Percentiles rank a stretch among this genome's conserved stretches.
Evolutionary conservation across 2,797 vertebrate genomes (phyloP).

Genomic region (Momotus momota): DNA sequence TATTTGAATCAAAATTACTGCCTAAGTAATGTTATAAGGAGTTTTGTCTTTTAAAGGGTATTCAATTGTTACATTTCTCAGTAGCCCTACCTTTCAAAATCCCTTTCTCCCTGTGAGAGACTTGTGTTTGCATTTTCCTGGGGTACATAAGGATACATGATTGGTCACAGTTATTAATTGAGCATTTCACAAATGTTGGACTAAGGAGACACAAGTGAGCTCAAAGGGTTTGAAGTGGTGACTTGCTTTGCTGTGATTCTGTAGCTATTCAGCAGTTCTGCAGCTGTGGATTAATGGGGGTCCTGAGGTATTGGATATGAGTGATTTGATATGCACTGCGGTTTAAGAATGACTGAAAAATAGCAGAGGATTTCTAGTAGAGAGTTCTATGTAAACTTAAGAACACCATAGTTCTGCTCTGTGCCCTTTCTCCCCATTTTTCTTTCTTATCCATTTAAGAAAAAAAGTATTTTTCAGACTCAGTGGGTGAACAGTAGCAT

Average conservation of each 20-base stretch:
- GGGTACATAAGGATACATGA: background rate
- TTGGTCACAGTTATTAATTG: background rate
- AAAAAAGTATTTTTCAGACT: background rate
- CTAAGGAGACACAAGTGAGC: background rate
- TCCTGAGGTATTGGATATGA: background rate
- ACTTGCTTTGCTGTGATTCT: background rate
- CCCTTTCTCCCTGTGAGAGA: background rate
- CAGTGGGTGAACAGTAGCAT: background rate
- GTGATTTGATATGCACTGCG: background rate
- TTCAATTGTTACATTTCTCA: constrained; percentile 12
- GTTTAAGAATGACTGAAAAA: background rate
- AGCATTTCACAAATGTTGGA: background rate
- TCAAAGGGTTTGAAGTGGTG: background rate
- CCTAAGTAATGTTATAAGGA: constrained; percentile 33
- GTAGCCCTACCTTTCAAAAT: background rate
- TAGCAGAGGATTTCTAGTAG: background rate
- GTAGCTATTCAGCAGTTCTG: background rate
- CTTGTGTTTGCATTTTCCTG: background rate
- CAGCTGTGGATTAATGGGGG: background rate
- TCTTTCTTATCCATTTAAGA: background rate
- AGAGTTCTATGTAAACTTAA: background rate
- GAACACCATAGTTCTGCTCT: background rate
- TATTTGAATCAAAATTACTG: constrained; percentile 64
- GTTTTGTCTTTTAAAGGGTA: constrained; percentile 40
- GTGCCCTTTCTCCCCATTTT: background rate